phyloP scores from a whole-genome alignment of 2,797 vertebrate species.

The Xenopus petersii region DNA sequence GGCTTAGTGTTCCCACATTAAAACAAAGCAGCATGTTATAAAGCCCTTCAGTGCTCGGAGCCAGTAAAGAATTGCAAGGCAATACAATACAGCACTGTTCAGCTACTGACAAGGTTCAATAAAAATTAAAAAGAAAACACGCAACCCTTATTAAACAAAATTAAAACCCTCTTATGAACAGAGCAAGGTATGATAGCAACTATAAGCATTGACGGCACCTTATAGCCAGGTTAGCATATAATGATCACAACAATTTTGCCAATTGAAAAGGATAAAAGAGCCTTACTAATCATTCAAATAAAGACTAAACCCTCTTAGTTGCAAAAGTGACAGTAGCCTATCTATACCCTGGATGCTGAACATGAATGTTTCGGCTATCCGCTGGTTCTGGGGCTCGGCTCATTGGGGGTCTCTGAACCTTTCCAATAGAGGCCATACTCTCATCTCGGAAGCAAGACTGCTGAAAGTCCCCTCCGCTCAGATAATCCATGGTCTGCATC shows the following conservation, averaged over 20 bases:
- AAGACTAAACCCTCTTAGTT: constrained; percentile 68
- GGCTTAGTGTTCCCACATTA: constrained; percentile 47
- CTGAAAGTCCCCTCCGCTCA: constrained; percentile 93
- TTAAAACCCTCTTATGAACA: not conserved
- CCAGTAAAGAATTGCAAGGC: constrained; percentile 4
- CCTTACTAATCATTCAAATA: constrained; percentile 70
- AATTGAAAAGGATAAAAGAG: constrained; percentile 59
- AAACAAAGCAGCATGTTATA: constrained; percentile 51
- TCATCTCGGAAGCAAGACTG: constrained; percentile 97
- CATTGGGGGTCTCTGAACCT: constrained; percentile 90
- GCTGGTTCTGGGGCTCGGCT: constrained; percentile 83
- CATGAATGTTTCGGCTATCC: constrained; percentile 86
- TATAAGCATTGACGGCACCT: constrained; percentile 51
- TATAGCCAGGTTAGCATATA: constrained; percentile 50
- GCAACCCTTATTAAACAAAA: too few relatives aligned
- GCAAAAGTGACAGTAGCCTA: constrained; percentile 83
- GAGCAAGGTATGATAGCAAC: constrained; percentile 34
- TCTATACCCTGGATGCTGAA: constrained; percentile 99
- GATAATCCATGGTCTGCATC: constrained; percentile 97
- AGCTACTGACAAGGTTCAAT: constrained; percentile 12
- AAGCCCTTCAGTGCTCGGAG: constrained; percentile 50
- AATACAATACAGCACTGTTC: constrained; percentile 17
- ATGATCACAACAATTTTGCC: constrained; percentile 71
- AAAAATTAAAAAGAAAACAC: constrained; percentile 16
- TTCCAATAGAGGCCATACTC: constrained; percentile 90